phyloP scores from a whole-genome alignment of 2,888 invertebrate species.

The Dicycla oo region DNA sequence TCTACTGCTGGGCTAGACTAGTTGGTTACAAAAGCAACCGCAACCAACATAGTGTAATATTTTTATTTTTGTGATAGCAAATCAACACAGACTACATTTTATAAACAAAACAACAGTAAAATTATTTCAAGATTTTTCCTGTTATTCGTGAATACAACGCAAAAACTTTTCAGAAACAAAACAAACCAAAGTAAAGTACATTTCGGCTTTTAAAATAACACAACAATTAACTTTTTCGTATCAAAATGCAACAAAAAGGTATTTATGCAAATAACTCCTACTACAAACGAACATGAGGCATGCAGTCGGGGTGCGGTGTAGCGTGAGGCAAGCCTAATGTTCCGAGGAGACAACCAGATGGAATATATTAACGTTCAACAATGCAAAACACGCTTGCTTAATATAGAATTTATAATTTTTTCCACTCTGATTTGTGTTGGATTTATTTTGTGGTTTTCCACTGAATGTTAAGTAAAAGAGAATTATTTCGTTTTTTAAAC shows the following conservation, averaged over 20 bases:
- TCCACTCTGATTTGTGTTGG: constrained; percentile 16
- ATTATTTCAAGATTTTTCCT: background rate
- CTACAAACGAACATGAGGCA: constrained; percentile 36
- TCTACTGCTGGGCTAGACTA: too few species aligned
- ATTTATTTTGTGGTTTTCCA: constrained; percentile 11
- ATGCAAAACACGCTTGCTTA: constrained; percentile 55
- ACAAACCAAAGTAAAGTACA: constrained; percentile 1
- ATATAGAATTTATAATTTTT: constrained; percentile 42
- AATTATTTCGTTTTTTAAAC: background rate
- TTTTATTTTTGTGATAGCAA: background rate
- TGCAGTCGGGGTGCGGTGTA: constrained; percentile 32
- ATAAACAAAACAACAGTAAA: background rate
- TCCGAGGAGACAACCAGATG: constrained; percentile 68
- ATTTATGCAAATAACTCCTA: constrained; percentile 30
- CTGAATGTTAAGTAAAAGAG: constrained; percentile 5
- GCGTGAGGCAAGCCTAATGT: constrained; percentile 68
- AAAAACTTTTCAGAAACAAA: constrained; percentile 12
- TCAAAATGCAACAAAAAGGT: constrained; percentile 12
- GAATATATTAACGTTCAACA: constrained; percentile 74
- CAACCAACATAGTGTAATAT: too few species aligned
- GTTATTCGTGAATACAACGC: too few species aligned
- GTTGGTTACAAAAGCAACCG: too few species aligned
- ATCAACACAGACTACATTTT: background rate
- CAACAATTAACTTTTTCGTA: constrained; percentile 1
- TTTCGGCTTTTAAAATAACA: constrained; percentile 23